phyloP scores from a whole-genome alignment of 2,797 vertebrate species.

The Taenioides sp. region DNA sequence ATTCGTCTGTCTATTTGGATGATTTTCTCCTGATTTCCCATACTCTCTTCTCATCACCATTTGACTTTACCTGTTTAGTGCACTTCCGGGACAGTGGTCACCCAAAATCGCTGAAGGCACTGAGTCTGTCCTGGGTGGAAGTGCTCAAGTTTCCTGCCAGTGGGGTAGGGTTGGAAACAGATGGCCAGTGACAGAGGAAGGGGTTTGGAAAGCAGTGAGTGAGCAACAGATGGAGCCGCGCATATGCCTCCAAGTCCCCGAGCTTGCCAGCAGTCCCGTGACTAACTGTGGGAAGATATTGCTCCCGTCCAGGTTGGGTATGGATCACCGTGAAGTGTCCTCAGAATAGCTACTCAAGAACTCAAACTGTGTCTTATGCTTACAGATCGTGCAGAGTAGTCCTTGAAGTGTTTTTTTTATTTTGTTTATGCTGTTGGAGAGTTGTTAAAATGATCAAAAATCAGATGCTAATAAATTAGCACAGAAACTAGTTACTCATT shows the following conservation, averaged over 20 bases:
- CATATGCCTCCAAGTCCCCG: slow-evolving; percentile 78
- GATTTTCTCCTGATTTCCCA: too few species aligned
- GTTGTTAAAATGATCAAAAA: background rate
- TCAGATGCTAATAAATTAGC: too few species aligned
- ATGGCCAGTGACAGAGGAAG: slow-evolving; percentile 80
- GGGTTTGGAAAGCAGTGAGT: slow-evolving; percentile 75
- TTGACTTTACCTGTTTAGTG: slow-evolving; percentile 12
- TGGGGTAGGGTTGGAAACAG: slow-evolving; percentile 80
- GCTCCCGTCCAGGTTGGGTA: slow-evolving; percentile 67
- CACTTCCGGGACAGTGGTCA: slow-evolving; percentile 23
- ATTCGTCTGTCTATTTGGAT: too few species aligned
- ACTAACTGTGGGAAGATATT: slow-evolving; percentile 75
- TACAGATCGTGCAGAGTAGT: background rate
- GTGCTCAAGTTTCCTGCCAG: slow-evolving; percentile 76
- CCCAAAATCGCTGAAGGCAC: slow-evolving; percentile 39
- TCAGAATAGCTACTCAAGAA: slow-evolving; percentile 51
- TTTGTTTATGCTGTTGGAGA: slow-evolving; percentile 35
- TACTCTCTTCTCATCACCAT: background rate
- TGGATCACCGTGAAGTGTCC: slow-evolving; percentile 55
- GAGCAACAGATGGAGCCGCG: slow-evolving; percentile 80
- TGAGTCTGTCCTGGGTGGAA: slow-evolving; percentile 70
- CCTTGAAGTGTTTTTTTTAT: slow-evolving; percentile 21
- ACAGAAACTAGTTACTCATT: too few species aligned
- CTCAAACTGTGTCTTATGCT: slow-evolving; percentile 41
- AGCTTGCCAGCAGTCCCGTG: slow-evolving; percentile 80